Evolutionary conservation across 2,888 invertebrate genomes (phyloP), one percentile per base, ranked within the genome.

Genomic region (Morpho deidamia): DNA sequence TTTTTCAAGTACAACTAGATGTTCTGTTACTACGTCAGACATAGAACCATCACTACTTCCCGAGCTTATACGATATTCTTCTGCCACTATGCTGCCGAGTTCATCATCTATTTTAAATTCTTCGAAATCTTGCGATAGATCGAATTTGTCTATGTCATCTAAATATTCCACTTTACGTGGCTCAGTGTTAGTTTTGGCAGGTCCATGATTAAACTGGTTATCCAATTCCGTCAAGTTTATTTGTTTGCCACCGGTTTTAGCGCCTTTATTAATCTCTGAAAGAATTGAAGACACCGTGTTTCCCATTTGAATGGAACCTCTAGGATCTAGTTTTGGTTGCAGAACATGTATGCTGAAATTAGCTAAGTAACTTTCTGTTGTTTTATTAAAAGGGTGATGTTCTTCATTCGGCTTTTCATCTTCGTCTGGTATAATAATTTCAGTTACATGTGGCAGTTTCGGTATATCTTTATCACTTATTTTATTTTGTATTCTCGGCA

Each of bases 101-200:
- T 94, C 94, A 76, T 95, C 94, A 71, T 95, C 95, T 66, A 95
- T 88, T 71, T 94, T 94, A 74, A 95, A 95, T 72, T 95, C 95
- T 71, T 95, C 95, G 70, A 95, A 95, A 78, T 94, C 94, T 74
- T 94, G 94, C 59, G 93, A 92, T 68, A 94, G 90, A 71, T 94
- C 93, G 70, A 92, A 93, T 67, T 92, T 92, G 71, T 91, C 91
- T 65, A 90, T 90, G 63, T 90, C 88, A 57, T 90, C 90, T 56
- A 88, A 84, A 66, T 88, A 89, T 66, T 88, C 85, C 11, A 81
- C 78, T 69, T 89, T 88, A 48, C 84, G 80, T 47, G 80, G 55
- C 63, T 86, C 88, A 35, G 74, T 72, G 60, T 71, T 76, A 48
- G 60, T 62, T 63, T 79, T 84, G 46, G 80, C 81, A 4, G 76